These are phyloP conservation scores for Neelides folsomi DNA, from an alignment of 2,888 invertebrate species.

Conservation along the genomic window DNA sequence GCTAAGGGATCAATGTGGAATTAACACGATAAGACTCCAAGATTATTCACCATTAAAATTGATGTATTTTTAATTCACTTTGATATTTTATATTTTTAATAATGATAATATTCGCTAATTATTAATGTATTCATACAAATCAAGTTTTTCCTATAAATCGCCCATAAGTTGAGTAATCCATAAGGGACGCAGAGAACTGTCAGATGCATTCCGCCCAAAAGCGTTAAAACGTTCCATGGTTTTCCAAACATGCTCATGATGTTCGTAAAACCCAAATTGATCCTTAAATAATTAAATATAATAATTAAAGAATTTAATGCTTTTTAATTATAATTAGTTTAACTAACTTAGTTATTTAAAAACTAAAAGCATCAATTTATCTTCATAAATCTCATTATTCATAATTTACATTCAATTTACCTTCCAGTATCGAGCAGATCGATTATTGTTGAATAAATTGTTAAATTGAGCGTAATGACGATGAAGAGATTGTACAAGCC, in stretches of 20 bases:
- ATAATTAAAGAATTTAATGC: no score
- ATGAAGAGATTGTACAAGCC: slow-evolving; percentile 6
- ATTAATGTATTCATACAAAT: no score
- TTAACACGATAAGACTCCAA: neutral
- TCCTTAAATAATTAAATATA: neutral
- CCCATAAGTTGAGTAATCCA: slow-evolving; percentile 4
- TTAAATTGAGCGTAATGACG: slow-evolving; percentile 5
- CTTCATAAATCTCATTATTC: neutral
- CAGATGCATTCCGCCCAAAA: slow-evolving; percentile 7
- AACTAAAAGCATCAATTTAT: neutral
- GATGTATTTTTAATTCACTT: no score
- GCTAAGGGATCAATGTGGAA: slow-evolving; percentile 6
- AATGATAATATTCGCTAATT: no score
- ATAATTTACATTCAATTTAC: neutral
- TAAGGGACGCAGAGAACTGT: slow-evolving; percentile 6
- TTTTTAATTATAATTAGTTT: neutral
- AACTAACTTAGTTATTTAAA: no score
- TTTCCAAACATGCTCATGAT: slow-evolving; percentile 10
- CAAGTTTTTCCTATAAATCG: neutral
- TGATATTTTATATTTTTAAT: no score
- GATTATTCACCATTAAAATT: no score
- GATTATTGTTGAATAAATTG: neutral
- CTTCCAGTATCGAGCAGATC: slow-evolving; percentile 6
- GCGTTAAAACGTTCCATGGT: slow-evolving; percentile 4
- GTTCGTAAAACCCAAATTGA: slow-evolving; percentile 5